Percentiles rank a stretch among this genome's conserved stretches.
These are phyloP conservation scores for Charanyca ferruginea DNA, from an alignment of 2,888 invertebrate genomes.

Conservation along the genomic window DNA sequence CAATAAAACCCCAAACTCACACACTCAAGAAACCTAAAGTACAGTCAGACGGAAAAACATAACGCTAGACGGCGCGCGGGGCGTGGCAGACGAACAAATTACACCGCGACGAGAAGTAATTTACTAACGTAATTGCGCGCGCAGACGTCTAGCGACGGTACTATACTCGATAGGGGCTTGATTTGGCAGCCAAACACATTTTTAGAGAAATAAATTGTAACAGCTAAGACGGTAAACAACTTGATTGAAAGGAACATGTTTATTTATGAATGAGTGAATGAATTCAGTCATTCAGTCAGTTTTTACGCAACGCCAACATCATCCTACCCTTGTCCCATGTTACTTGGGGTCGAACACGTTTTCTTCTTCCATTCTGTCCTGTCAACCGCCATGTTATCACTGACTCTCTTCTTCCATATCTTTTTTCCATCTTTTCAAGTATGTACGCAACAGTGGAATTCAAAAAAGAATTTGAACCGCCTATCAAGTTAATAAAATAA, in stretches of 20 bases:
- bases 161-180: constrained; percentile 35
- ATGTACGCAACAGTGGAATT: constrained; percentile 3
- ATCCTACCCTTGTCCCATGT: too few species aligned
- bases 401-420: too few species aligned
- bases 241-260: not conserved
- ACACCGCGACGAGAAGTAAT: constrained; percentile 78
- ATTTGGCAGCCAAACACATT: constrained; percentile 29
- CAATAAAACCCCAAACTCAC: constrained; percentile 18
- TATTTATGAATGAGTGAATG: too few species aligned
- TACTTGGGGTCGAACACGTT: too few species aligned
- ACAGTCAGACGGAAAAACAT: constrained; percentile 64
- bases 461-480: not conserved
- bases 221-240: not conserved
- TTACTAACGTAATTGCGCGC: constrained; percentile 82
- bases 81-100: constrained; percentile 78
- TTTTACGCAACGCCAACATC: too few species aligned
- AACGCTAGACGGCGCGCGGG: constrained; percentile 62
- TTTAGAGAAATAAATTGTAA: constrained; percentile 11
- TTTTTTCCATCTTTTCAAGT: too few species aligned
- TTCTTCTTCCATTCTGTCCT: too few species aligned
- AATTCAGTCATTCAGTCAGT: too few species aligned
- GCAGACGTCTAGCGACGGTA: constrained; percentile 60
- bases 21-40: constrained; percentile 47
- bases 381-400: too few species aligned
- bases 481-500: constrained; percentile 12